These are phyloP conservation scores for Troides aeacus DNA, from an alignment of 2,888 invertebrate genomes.

Conservation along the genomic window DNA sequence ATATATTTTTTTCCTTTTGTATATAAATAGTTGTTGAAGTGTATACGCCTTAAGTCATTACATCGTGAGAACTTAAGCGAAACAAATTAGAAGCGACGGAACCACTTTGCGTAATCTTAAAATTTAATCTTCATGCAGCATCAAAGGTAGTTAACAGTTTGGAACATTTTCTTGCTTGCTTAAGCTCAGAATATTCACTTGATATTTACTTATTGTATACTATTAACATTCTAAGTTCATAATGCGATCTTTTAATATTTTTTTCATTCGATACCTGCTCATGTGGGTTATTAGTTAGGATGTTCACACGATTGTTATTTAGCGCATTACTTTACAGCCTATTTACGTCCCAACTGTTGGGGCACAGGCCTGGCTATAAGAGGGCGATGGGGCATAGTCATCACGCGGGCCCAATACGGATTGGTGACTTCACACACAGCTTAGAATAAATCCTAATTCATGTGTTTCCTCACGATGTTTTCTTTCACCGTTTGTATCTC, in stretches of 20 bases:
- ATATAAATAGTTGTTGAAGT: not conserved
- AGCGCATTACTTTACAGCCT: too few relatives aligned
- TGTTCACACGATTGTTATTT: too few relatives aligned
- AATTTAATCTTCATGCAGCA: slow-evolving; percentile 17
- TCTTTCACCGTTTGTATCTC: too few relatives aligned
- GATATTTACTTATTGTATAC: not conserved
- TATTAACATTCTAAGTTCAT: not conserved
- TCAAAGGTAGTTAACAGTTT: slow-evolving; percentile 19
- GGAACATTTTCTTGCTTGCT: slow-evolving; percentile 8
- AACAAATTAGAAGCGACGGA: slow-evolving; percentile 16
- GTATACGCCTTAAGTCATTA: slow-evolving; percentile 9
- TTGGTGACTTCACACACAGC: too few relatives aligned
- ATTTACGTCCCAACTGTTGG: too few relatives aligned
- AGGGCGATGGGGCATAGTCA: too few relatives aligned
- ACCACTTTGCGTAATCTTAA: slow-evolving; percentile 12
- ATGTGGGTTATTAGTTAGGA: too few relatives aligned
- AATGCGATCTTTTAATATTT: not conserved
- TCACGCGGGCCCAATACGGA: too few relatives aligned
- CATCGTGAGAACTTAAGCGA: slow-evolving; percentile 18
- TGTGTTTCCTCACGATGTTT: too few relatives aligned
- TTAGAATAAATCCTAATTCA: too few relatives aligned
- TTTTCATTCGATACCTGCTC: not conserved
- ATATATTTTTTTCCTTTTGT: too few relatives aligned
- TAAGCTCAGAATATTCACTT: slow-evolving; percentile 4
- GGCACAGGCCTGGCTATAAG: too few relatives aligned